Base-by-base conservation (phyloP, 2,797 vertebrate species). In the Pseudopleuronectes americanus region DNA sequence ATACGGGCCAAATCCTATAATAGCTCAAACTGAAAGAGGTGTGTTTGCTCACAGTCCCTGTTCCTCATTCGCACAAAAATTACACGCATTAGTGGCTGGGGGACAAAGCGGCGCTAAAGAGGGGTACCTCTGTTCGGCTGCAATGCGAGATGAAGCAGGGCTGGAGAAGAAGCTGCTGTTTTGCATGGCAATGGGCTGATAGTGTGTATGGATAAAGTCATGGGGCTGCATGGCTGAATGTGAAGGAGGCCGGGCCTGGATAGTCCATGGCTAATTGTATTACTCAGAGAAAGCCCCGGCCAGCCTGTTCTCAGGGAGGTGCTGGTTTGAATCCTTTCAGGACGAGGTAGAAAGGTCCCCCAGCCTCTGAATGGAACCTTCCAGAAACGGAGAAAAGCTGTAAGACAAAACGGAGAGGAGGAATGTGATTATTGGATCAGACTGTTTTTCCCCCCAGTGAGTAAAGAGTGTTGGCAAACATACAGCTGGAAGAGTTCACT, bases 161-260 rank as follows among this genome's bases (percentile, higher is more conserved):
- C 6, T 43, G 75, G 56, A 76, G 77, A 78, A 80, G 84, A 81
- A 83, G 80, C 76, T 68, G 80, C 90, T 90, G 89, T 76, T 95
- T 94, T 94, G 93, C 94, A 95, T 95, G 81, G 93, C 89, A 95
- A 95, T 89, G 67, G 93, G 77, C 81, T 70, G 81, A 85, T 84
- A 68, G 87, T 80, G 79, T 83, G 87, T 70, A 63, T 83, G 85
- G 86, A 80, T 89, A 90, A 88, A 91, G 88, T 90, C 89, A 84
- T 85, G 81, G 87, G 68, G 77, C 84, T 38, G 43, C 17, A 8
- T 91, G 79, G 79, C 81, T 91, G 90, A 90, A 91, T 92, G 86
- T 73, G 66, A 66, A 80, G 83, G 87, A 86, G 90, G 91, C 82
- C 14, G 70, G 68, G 73, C 77, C 85, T 24, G 67, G 76, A 68